These are phyloP conservation scores for Steinernema hermaphroditum DNA, from an alignment of 2,888 invertebrate species.

Conservation along the genomic window DNA sequence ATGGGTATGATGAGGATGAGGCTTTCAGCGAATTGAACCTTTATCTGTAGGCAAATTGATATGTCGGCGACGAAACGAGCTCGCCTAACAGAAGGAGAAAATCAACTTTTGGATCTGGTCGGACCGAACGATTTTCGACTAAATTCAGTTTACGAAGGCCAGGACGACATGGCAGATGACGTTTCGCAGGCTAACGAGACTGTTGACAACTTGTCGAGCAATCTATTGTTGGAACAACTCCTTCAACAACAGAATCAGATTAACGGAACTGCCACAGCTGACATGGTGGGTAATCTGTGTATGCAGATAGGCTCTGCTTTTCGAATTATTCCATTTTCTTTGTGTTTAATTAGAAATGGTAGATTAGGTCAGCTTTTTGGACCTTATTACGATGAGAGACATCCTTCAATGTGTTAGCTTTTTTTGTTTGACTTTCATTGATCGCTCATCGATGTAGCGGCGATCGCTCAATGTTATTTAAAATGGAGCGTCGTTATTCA, in stretches of 20 bases:
- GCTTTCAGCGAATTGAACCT: too few relatives aligned
- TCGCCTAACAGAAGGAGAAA: slow-evolving; percentile 13
- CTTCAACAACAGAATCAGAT: slow-evolving; percentile 8
- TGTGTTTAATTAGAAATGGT: too few relatives aligned
- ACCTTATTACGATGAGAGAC: background rate
- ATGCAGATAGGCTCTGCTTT: background rate
- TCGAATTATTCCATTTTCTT: background rate
- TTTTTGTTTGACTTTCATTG: too few relatives aligned
- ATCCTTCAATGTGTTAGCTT: background rate
- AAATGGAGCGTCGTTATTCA: too few relatives aligned
- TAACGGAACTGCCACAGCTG: background rate
- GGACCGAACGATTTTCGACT: slow-evolving; percentile 13
- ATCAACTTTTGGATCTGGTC: slow-evolving; percentile 24
- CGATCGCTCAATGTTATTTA: too few relatives aligned
- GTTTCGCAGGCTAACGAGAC: background rate
- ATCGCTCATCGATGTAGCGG: too few relatives aligned
- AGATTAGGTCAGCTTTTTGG: background rate
- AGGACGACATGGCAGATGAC: slow-evolving; percentile 1
- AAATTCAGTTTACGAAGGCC: background rate
- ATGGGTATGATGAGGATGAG: too few relatives aligned
- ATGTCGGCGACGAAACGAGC: background rate
- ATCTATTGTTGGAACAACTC: slow-evolving; percentile 4
- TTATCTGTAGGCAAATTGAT: background rate
- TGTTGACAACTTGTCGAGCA: background rate
- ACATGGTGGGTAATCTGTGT: background rate